Percentiles rank a stretch among this genome's conserved stretches.
These are phyloP conservation scores for Crenuchus spilurus DNA, from an alignment of 2,797 vertebrate species.

Conservation along the genomic window DNA sequence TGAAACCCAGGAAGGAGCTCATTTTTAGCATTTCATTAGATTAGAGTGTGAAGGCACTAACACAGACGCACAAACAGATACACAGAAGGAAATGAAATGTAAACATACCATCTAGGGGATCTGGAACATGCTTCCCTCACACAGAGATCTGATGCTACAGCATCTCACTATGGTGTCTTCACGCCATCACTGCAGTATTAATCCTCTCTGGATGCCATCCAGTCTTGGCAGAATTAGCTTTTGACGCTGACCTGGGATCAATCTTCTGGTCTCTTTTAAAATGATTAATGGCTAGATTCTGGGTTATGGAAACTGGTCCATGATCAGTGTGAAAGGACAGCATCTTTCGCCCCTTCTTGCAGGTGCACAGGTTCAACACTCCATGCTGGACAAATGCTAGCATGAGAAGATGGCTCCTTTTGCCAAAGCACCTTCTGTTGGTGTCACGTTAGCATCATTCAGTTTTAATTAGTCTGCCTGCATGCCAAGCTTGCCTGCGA, in stretches of 20 bases:
- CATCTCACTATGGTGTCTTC: conserved; percentile 32
- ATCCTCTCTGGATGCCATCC: conserved; percentile 25
- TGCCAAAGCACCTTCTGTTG: conserved; percentile 51
- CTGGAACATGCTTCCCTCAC: conserved; percentile 42
- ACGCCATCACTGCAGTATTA: conserved; percentile 36
- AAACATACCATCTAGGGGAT: conserved; percentile 53
- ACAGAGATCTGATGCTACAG: conserved; percentile 46
- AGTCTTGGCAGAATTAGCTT: background rate
- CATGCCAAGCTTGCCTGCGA: conserved; percentile 37
- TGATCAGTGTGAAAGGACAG: conserved; percentile 11
- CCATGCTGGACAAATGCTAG: conserved; percentile 47
- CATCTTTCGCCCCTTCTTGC: background rate
- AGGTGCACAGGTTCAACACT: conserved; percentile 33
- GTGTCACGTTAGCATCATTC: conserved; percentile 50
- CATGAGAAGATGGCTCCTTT: conserved; percentile 19
- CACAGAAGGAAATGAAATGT: conserved; percentile 53
- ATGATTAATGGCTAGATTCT: background rate
- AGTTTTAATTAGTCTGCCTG: conserved; percentile 50
- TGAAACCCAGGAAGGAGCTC: conserved; percentile 27
- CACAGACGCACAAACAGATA: conserved; percentile 40
- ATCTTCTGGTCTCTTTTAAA: background rate
- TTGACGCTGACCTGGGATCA: conserved; percentile 1
- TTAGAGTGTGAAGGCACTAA: conserved; percentile 43
- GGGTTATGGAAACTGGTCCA: background rate
- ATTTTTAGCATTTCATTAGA: conserved; percentile 48